These are phyloP conservation scores for Epistrophella euchroma DNA, from an alignment of 2,888 invertebrate genomes.

Conservation along the genomic window DNA sequence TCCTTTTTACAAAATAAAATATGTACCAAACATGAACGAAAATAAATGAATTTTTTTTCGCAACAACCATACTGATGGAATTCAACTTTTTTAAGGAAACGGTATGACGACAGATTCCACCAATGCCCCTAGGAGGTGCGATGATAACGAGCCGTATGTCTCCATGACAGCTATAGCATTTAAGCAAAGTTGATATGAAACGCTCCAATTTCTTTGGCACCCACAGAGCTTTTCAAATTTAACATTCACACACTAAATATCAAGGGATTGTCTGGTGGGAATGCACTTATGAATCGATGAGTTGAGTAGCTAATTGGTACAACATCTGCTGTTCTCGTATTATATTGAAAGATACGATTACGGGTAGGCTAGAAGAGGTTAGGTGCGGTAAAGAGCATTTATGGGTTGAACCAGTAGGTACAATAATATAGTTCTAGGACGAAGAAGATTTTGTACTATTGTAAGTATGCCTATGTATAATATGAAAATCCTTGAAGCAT, in stretches of 20 bases:
- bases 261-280: conserved; percentile 34
- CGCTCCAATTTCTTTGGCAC: conserved; percentile 63
- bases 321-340: conserved; percentile 55
- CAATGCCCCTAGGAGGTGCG: conserved; percentile 31
- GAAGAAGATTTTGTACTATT: background rate
- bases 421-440: conserved; percentile 1
- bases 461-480: conserved; percentile 18
- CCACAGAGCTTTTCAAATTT: conserved; percentile 29
- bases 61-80: conserved; percentile 1
- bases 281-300: conserved; percentile 71
- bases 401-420: background rate
- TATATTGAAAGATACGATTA: conserved; percentile 17
- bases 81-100: conserved; percentile 24
- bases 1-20: too few relatives aligned
- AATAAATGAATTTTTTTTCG: background rate
- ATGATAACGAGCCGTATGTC: conserved; percentile 55
- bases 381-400: background rate
- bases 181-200: conserved; percentile 19
- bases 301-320: conserved; percentile 71
- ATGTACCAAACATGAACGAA: too few relatives aligned
- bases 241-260: conserved; percentile 18
- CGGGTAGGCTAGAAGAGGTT: background rate
- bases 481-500: conserved; percentile 3
- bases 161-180: conserved; percentile 29
- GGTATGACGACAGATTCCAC: background rate